Evolutionary conservation across 2,888 invertebrate species (phyloP).

Genomic region (Polydrusus pterygomalis): DNA sequence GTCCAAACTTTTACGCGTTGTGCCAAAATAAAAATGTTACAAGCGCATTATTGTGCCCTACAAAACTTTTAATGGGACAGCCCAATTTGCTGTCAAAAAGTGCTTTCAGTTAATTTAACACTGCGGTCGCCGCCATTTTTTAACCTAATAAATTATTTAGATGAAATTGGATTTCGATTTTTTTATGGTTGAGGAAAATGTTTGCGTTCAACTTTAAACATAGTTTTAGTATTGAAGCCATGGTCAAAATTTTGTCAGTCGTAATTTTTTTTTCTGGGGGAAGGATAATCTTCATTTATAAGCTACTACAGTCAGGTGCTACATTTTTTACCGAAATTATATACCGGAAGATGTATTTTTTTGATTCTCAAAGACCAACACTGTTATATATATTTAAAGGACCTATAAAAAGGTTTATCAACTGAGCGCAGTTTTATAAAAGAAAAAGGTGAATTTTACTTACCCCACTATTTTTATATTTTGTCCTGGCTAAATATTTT

Average conservation of each 20-base stretch:
- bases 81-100: slow-evolving; percentile 47
- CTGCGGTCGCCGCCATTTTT: slow-evolving; percentile 10
- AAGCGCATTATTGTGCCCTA: slow-evolving; percentile 13
- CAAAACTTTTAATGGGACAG: slow-evolving; percentile 34
- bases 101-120: slow-evolving; percentile 42
- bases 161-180: slow-evolving; percentile 30
- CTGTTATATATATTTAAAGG: no score
- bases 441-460: slow-evolving; percentile 1
- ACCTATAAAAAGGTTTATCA: no score
- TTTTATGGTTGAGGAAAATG: slow-evolving; percentile 10
- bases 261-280: no score
- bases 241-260: no score
- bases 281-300: no score
- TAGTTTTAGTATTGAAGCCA: no score
- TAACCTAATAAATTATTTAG: slow-evolving; percentile 29
- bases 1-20: slow-evolving; percentile 30
- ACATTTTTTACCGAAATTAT: no score
- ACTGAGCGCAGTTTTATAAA: no score
- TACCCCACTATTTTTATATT: slow-evolving; percentile 35
- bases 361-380: no score
- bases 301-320: no score
- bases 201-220: no score
- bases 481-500: slow-evolving; percentile 50
- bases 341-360: no score
- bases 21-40: slow-evolving; percentile 35